Evolutionary conservation across 2,113 vertebrate species (phyloP), one percentile per base, ranked within the genome.

Genomic region (Mus pahari): DNA sequence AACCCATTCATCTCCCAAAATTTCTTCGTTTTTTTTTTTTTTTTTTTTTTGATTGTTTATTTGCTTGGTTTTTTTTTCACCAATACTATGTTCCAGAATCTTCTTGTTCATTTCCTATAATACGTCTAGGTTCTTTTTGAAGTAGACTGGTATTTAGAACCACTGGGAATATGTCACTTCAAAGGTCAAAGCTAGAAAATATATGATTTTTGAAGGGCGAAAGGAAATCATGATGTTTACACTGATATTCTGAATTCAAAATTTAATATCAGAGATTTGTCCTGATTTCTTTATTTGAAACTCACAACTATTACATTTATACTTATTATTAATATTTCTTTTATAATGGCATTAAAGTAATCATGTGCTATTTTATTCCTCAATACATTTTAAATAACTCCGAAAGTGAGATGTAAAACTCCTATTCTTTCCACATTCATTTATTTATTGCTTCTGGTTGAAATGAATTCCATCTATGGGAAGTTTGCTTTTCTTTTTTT

Each of bases 261-360:
- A 50, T 87, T 90, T 95, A 82, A 70, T 13, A 84, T 73, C 50
- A 90, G 22, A 88, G 33, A 87, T 87, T 94, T 96, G 75, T 42
- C 19, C 55, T 89, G 9, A 68, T 26, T 83, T 86, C 24, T 48
- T 96, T 83, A 88, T 81, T 91, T 92, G 79, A 74, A 28, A 42
- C 16, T 84, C 92, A 5, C 28, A n/a, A 50, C 3, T 78, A 28
- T 81, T 33, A 1, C 62, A 39, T 78, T 50, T 93, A 24, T 91
- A 94, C 24, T 87, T 90, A 48, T 74, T 50, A 74, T 75, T 70
- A 89, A 28, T 62, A 42, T 50, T 94, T 90, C 14, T 33, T 81
- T 94, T 31, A 83, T 77, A 48, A 95, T 91, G 39, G 48, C 26
- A 78, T 74, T 73, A 42, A 48, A 17, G 53, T 88, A 73, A 84